Percentiles rank a stretch among this genome's conserved stretches.
Conservation (phyloP, 2,888 invertebrate genomes). For the Hirtodrosophila histrioides region DNA sequence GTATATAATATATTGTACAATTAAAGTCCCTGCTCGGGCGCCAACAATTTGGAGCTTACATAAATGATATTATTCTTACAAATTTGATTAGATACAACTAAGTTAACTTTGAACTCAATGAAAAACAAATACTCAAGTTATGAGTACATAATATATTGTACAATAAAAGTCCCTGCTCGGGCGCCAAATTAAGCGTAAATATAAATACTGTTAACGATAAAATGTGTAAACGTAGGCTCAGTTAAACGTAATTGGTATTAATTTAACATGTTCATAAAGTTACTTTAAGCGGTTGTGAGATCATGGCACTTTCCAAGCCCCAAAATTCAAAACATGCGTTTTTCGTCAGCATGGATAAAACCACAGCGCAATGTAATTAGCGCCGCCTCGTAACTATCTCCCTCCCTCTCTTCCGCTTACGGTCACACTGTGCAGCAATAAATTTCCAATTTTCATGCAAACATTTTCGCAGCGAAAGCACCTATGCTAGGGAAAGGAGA, state of each 20-base stretch:
- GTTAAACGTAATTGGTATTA: not conserved
- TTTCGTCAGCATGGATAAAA: constrained; percentile 16
- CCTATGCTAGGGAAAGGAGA: not conserved
- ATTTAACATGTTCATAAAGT: constrained; percentile 15
- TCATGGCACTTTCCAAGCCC: constrained; percentile 8
- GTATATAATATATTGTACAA: too few species aligned
- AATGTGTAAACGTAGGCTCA: not conserved
- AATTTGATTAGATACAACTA: too few species aligned
- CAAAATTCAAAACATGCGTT: constrained; percentile 27
- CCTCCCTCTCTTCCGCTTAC: not conserved
- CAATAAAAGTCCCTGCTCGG: too few species aligned
- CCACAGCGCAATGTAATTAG: constrained; percentile 41
- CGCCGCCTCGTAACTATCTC: constrained; percentile 12
- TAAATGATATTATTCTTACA: too few species aligned
- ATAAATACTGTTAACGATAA: too few species aligned
- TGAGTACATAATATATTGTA: too few species aligned
- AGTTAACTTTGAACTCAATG: too few species aligned
- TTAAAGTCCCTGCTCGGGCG: too few species aligned
- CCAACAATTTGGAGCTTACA: too few species aligned
- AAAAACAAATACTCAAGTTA: too few species aligned
- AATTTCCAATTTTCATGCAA: constrained; percentile 68
- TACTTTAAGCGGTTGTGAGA: constrained; percentile 10
- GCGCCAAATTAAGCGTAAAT: too few species aligned
- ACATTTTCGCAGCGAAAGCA: constrained; percentile 36
- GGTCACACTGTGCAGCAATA: constrained; percentile 43